Evolutionary conservation across 2,797 vertebrate genomes (phyloP).

Genomic region (Aeoliscus strigatus): DNA sequence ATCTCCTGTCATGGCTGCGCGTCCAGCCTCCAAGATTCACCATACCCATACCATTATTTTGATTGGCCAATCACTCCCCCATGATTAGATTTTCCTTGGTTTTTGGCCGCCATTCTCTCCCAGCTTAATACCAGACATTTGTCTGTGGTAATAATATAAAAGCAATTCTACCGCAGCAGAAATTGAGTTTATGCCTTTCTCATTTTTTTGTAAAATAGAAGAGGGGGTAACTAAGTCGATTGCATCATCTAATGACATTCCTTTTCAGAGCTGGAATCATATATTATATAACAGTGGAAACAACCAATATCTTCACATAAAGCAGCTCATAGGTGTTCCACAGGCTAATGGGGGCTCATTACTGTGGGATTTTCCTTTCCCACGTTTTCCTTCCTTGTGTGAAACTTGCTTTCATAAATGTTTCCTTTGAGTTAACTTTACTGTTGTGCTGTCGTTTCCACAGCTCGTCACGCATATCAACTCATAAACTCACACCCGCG

Average conservation of each 20-base stretch:
- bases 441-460: conserved; percentile 19
- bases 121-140: conserved; percentile 55
- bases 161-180: conserved; percentile 59
- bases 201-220: conserved; percentile 70
- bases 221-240: conserved; percentile 53
- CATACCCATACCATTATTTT: conserved; percentile 64
- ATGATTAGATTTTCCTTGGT: conserved; percentile 54
- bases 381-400: conserved; percentile 19
- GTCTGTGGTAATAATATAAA: conserved; percentile 67
- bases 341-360: conserved; percentile 53
- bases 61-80: conserved; percentile 61
- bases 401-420: conserved; percentile 53
- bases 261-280: conserved; percentile 48
- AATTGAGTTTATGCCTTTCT: conserved; percentile 63
- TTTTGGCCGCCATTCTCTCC: conserved; percentile 55
- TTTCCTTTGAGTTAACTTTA: conserved; percentile 56
- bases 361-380: conserved; percentile 23
- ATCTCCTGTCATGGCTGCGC: conserved; percentile 53
- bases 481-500: conserved; percentile 4
- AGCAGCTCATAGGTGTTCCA: conserved; percentile 22
- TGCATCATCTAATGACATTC: conserved; percentile 52
- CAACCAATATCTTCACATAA: conserved; percentile 45
- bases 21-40: conserved; percentile 53
- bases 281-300: conserved; percentile 44
- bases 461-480: conserved; percentile 23